Base-by-base conservation (phyloP, 2,113 vertebrate genomes). In the Ellobius talpinus region DNA sequence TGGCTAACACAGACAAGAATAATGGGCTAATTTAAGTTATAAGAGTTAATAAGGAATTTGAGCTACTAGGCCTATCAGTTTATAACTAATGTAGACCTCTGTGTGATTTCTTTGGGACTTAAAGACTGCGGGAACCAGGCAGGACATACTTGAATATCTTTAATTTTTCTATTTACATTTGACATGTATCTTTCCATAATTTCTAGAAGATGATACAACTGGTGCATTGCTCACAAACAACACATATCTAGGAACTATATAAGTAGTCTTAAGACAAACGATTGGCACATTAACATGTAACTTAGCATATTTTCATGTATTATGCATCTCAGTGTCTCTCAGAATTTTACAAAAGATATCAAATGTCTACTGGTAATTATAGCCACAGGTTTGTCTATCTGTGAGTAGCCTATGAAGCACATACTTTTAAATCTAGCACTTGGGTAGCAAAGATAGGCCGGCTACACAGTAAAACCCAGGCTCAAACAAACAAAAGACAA, bases 321-420 rank as follows among this genome's bases (percentile, higher is more conserved):
- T 47, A 90, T n/a, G 76, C 9, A 82, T n/a, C 82, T 82, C n/a
- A 82, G 36, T 61, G 70, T 68, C 6, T 65, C 36, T 79, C 70
- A 90, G 4, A 95, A 88, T 94, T 96, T 82, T 76, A 96, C 93
- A 92, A 94, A 92, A 72, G 8, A 5, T 33, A 85, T 65, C 17
- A 96, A 88, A 33, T 85, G 72, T 81, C 61, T 74, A 4, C 42
- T 88, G 23, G 13, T 77, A 90, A 85, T 74, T 91, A 73, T 21
- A 95, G 50, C 45, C 42, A 70, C 9, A 84, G 6, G n/a, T 17
- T 93, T 94, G 79, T 63, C n/a, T 72, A 87, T 42, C 63, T 87
- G 65, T 70, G 93, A 90, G 29, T 12, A 61, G 13, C 42, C 1
- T 81, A 81, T 72, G 86, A 91, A 96, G 29, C 5, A 5, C 42